Evolutionary conservation across 2,113 vertebrate species (phyloP), one percentile per base, ranked within the genome.

Genomic region (Odontesthes bonariensis): DNA sequence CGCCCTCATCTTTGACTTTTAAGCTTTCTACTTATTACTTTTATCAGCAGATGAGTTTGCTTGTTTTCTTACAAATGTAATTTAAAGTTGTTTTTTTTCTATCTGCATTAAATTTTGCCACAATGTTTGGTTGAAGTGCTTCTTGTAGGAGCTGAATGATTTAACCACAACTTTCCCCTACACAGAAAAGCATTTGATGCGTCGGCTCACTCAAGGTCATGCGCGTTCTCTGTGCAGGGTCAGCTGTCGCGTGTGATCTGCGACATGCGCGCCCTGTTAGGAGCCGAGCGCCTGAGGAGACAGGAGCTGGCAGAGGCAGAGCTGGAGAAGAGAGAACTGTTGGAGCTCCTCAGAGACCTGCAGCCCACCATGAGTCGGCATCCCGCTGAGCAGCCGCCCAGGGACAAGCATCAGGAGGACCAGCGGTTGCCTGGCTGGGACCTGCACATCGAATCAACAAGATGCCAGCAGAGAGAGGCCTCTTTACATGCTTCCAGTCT

Each of bases 261-360:
- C 1, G 96, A 97, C n/a, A 90, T 97, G 0, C 90, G 91, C 2
- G 94, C 94, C 3, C 90, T 97, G 77, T 75, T 96, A 78, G 94
- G 92, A 54, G 93, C 94, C 0, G 96, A 97, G 88, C 93, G 94
- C 1, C 93, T 94, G 38, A 95, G 95, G 73, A 93, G 94, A 0
- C 95, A 96, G 27, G 95, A 97, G 76, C 84, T 96, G 85, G 96
- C 96, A 66, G 95, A 95, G 73, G 95, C 91, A 0, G 95, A 96
- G 88, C 89, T 96, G 66, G 96, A 96, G 60, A 96, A 97, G 63
- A 92, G 88, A 19, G 95, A 97, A 63, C 70, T 97, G 16, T 35
- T 95, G 91, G 95, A 96, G 87, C 91, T 96, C 63, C 91, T 97
- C 79, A 95, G 88, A 85, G 91, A 92, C 49, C 87, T 95, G 73